A percentile compares a stretch with the other conserved stretches of the same genome.
These are phyloP conservation scores for Nixonia krombeini DNA, from an alignment of 1,140 invertebrate genomes.

Conservation along the genomic window DNA sequence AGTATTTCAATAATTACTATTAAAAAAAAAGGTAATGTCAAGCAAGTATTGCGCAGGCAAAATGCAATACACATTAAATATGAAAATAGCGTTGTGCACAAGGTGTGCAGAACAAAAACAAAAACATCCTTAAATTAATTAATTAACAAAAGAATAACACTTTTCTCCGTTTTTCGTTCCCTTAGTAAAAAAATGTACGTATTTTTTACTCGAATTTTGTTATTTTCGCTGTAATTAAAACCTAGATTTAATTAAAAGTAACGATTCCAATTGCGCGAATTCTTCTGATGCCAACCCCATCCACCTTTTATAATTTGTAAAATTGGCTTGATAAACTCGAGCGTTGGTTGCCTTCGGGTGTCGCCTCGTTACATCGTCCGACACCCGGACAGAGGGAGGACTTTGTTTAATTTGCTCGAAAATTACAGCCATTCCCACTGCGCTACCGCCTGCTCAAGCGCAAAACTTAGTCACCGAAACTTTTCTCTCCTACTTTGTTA, in stretches of 20 bases:
- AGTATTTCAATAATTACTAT: too few relatives aligned
- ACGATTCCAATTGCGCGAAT: slow-evolving; percentile 20
- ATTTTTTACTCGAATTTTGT: slow-evolving; percentile 4
- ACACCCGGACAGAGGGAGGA: slow-evolving; percentile 19
- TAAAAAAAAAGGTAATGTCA: too few relatives aligned
- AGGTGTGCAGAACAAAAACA: too few relatives aligned
- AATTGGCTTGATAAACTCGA: slow-evolving; percentile 42
- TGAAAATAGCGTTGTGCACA: too few relatives aligned
- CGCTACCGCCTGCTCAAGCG: slow-evolving; percentile 28
- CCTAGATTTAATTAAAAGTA: slow-evolving; percentile 37
- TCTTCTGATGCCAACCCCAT: slow-evolving; percentile 11
- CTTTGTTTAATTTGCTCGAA: slow-evolving; percentile 52
- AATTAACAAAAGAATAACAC: too few relatives aligned
- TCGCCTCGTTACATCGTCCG: slow-evolving; percentile 34
- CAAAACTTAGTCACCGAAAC: slow-evolving; percentile 25
- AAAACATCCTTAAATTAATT: too few relatives aligned
- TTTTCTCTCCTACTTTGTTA: slow-evolving; percentile 26
- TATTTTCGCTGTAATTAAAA: slow-evolving; percentile 30
- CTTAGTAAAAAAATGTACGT: slow-evolving; percentile 1
- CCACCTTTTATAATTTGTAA: slow-evolving; percentile 32
- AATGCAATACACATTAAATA: too few relatives aligned
- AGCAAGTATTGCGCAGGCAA: too few relatives aligned
- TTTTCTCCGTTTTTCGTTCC: too few relatives aligned
- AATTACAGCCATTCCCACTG: slow-evolving; percentile 42
- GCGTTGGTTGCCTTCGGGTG: slow-evolving; percentile 17